Percentiles rank a stretch among this genome's conserved stretches.
These are phyloP conservation scores for Limnephilus lunatus DNA, from an alignment of 2,888 invertebrate genomes.

Conservation along the genomic window DNA sequence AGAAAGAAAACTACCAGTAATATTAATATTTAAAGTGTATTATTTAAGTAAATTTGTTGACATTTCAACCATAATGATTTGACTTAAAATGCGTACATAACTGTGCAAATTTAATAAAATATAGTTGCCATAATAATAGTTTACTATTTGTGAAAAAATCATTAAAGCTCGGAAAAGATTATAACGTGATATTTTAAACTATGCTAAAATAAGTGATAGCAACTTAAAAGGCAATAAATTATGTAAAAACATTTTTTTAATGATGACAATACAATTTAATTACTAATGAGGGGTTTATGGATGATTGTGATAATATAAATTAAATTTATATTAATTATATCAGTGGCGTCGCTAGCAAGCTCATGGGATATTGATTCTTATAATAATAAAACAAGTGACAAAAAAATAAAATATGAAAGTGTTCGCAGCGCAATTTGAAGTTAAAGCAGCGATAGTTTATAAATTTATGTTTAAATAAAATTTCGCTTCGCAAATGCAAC, in stretches of 20 bases:
- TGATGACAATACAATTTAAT: neutral
- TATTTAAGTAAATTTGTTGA: neutral
- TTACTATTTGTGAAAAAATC: neutral
- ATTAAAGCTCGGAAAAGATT: neutral
- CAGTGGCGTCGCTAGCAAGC: constrained; percentile 55
- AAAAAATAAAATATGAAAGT: neutral
- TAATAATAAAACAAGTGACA: neutral
- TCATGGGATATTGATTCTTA: constrained; percentile 29
- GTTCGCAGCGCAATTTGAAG: neutral
- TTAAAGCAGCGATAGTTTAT: neutral
- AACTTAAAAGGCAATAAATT: neutral
- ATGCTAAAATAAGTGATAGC: neutral
- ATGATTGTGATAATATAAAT: constrained; percentile 3
- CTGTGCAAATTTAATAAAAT: neutral
- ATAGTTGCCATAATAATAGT: neutral
- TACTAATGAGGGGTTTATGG: neutral
- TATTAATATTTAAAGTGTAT: neutral
- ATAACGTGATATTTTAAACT: neutral
- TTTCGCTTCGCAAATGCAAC: constrained; percentile 25
- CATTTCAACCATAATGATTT: neutral
- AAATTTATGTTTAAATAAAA: neutral
- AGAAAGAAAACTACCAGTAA: neutral
- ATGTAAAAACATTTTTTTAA: neutral
- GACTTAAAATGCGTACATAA: neutral
- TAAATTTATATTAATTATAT: constrained; percentile 33